These are phyloP conservation scores for Lutjanus erythropterus DNA, from an alignment of 2,113 vertebrate genomes.

Conservation along the genomic window DNA sequence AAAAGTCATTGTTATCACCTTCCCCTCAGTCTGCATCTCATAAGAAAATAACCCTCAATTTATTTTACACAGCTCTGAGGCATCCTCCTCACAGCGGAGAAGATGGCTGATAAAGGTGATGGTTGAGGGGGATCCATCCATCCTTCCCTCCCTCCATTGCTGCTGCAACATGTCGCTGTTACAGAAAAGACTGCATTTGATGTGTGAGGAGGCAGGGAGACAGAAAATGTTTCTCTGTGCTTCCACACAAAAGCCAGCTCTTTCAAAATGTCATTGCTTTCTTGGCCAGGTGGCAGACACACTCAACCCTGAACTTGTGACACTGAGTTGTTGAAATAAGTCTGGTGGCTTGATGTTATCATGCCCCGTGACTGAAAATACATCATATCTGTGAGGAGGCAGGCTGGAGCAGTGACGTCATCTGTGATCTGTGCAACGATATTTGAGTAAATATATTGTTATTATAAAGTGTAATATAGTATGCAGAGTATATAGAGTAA, in stretches of 20 bases:
- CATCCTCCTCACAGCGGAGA: slow-evolving; percentile 36
- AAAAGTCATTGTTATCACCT: slow-evolving; percentile 62
- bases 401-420: neutral
- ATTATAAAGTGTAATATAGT: neutral
- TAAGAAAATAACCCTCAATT: slow-evolving; percentile 63
- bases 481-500: neutral
- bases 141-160: slow-evolving; percentile 26
- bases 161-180: slow-evolving; percentile 24
- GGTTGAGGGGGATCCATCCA: slow-evolving; percentile 56
- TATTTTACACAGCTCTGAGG: slow-evolving; percentile 54
- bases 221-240: slow-evolving; percentile 21
- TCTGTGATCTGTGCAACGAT: neutral
- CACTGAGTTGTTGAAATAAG: slow-evolving; percentile 25
- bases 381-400: slow-evolving; percentile 1
- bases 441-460: neutral
- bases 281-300: slow-evolving; percentile 38
- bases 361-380: neutral
- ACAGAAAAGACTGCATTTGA: slow-evolving; percentile 44
- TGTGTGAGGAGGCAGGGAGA: slow-evolving; percentile 36
- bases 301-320: slow-evolving; percentile 24
- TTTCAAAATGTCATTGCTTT: slow-evolving; percentile 46
- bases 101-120: slow-evolving; percentile 65
- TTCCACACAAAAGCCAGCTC: slow-evolving; percentile 45
- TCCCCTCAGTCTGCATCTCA: slow-evolving; percentile 53
- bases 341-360: slow-evolving; percentile 16